Evolutionary conservation across 2,113 vertebrate genomes (phyloP).

Genomic region (Nibea coibor): DNA sequence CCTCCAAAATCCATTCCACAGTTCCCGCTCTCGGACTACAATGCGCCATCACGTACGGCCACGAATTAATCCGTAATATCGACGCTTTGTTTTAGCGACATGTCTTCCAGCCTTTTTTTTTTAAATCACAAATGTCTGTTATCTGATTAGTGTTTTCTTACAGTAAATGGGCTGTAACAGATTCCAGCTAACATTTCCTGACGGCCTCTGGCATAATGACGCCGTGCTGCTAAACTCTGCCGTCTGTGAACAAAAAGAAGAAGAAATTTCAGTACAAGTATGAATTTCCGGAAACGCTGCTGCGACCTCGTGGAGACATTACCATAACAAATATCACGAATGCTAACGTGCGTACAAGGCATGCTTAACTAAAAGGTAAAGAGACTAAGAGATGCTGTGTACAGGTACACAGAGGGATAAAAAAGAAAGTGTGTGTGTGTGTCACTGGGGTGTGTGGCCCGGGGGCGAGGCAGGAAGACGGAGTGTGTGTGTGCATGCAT

Average conservation of each 20-base stretch:
- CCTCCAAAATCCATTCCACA: not conserved
- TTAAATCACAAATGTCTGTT: conserved; percentile 35
- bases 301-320: conserved; percentile 35
- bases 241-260: conserved; percentile 32
- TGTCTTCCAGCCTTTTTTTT: not conserved
- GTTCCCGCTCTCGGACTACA: not conserved
- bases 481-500: conserved; percentile 82
- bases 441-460: conserved; percentile 29
- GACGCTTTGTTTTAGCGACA: conserved; percentile 38
- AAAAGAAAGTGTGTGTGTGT: conserved; percentile 24
- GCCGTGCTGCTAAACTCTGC: conserved; percentile 16
- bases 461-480: conserved; percentile 53
- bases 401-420: conserved; percentile 65
- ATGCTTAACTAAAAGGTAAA: conserved; percentile 36
- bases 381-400: conserved; percentile 38
- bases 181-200: conserved; percentile 58
- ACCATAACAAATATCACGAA: conserved; percentile 51
- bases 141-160: conserved; percentile 66
- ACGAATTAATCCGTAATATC: conserved; percentile 1
- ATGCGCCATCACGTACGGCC: conserved; percentile 12
- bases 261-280: conserved; percentile 48
- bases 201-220: conserved; percentile 43
- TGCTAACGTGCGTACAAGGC: conserved; percentile 3
- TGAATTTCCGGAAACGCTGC: conserved; percentile 42
- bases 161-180: conserved; percentile 65